Percentiles rank a stretch among this genome's conserved stretches.
phyloP scores from a whole-genome alignment of 2,888 invertebrate species.

The Psylliodes chrysocephalus region DNA sequence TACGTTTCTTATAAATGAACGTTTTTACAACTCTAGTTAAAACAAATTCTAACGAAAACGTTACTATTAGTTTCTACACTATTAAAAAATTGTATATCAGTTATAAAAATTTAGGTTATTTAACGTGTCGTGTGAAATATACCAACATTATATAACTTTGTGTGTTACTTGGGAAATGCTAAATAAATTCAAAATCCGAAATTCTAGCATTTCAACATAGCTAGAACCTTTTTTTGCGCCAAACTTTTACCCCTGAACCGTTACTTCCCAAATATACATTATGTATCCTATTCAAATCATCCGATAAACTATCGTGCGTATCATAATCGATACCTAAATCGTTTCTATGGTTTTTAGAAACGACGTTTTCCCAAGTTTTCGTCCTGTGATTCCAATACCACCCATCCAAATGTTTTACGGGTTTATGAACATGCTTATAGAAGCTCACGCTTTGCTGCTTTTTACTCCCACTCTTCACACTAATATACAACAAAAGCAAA shows the following conservation, averaged over 20 bases:
- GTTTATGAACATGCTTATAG: conserved; percentile 60
- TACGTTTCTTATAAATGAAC: no score
- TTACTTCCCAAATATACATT: conserved; percentile 10
- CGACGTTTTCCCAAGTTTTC: conserved; percentile 67
- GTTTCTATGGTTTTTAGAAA: conserved; percentile 29
- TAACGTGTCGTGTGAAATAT: no score
- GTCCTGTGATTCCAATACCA: conserved; percentile 71
- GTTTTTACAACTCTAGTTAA: no score
- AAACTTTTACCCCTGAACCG: background rate
- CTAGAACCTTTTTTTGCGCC: background rate
- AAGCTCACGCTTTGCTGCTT: conserved; percentile 51
- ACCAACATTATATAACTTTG: no score
- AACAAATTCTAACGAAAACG: no score
- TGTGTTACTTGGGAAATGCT: no score
- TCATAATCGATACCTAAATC: conserved; percentile 52
- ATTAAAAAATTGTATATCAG: no score
- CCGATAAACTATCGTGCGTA: conserved; percentile 25
- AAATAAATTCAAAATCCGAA: no score
- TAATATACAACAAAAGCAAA: conserved; percentile 59
- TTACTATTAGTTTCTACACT: no score
- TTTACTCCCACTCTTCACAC: conserved; percentile 50
- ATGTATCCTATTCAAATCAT: conserved; percentile 29
- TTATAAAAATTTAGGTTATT: no score
- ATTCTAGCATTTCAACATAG: no score
- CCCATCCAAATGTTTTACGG: conserved; percentile 64